Evolutionary conservation across 2,888 invertebrate genomes (phyloP), one percentile per base, ranked within the genome.

Genomic region (Cylloceria caligata): DNA sequence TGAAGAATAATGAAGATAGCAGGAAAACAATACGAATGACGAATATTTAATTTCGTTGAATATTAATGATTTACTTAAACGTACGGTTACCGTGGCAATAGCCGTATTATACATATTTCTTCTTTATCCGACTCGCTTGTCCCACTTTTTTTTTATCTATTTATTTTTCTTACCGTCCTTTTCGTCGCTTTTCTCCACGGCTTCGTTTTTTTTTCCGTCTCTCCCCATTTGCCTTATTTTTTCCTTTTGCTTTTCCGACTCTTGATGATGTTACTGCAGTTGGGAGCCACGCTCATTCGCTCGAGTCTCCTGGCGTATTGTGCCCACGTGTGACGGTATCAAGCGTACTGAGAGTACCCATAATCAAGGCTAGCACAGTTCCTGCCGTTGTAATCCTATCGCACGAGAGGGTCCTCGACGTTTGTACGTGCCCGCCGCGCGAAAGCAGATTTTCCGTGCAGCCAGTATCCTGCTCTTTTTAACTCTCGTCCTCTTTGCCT

Each of bases 391-490:
- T 78, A 78, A 78, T 78, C 78, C 78, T 78, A 78, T 78, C 65
- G 64, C 71, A 64, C 71, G 64, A 55, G 55, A 78, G 72, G 78
- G 65, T 78, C 78, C 72, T 78, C 78, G 78, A 78, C 64, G 65
- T 71, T 64, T 65, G 64, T 78, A 78, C 78, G 78, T 78, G 82
- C 81, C 79, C 83, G 78, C 74, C 79, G 76, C 84, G 84, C 83
- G 80, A 84, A 84, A 80, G 79, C 81, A 76, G 77, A 69, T 72
- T 75, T 82, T 49, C 74, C 76, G 76, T 78, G 55, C 27, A 57
- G 49, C 49, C 57, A 65, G 21, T 11, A 21, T 47, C 49, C 49
- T 76, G 68, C 68, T 68, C 68, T 69, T 76, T 72, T 74, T 42
- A 36, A 21, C 39, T 47, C 24, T 45, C 49, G 16, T 11, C 30